These are phyloP conservation scores for Pollicipes pollicipes DNA, from an alignment of 1,140 invertebrate genomes.

Conservation along the genomic window DNA sequence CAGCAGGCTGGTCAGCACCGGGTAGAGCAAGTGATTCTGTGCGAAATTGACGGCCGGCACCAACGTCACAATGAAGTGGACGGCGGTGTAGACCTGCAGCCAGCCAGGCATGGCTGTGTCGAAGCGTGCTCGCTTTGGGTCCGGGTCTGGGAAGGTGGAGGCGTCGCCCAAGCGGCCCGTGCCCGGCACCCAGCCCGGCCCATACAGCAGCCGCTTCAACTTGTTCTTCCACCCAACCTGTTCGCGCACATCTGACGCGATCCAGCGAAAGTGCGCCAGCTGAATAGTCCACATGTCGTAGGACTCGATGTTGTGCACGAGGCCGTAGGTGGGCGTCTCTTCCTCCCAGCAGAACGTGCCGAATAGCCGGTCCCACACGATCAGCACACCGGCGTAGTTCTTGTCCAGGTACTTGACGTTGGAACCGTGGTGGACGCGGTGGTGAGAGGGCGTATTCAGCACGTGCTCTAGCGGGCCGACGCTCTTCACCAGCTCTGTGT, in stretches of 20 bases:
- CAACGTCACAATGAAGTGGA: not conserved
- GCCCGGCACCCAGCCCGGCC: not conserved
- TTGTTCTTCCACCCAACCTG: slow-evolving; percentile 22
- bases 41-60: not conserved
- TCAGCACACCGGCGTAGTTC: slow-evolving; percentile 42
- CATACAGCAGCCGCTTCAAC: slow-evolving; percentile 1
- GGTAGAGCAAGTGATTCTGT: slow-evolving; percentile 8
- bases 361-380: slow-evolving; percentile 39
- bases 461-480: slow-evolving; percentile 38
- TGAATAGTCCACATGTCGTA: slow-evolving; percentile 35
- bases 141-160: not conserved
- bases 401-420: slow-evolving; percentile 46
- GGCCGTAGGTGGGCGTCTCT: slow-evolving; percentile 35
- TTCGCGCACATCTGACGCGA: not conserved
- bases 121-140: not conserved
- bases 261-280: slow-evolving; percentile 20
- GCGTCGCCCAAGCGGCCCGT: not conserved
- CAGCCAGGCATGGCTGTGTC: not conserved
- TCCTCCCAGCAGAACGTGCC: slow-evolving; percentile 36
- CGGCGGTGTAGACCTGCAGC: slow-evolving; percentile 8
- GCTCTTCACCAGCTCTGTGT: slow-evolving; percentile 31
- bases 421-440: slow-evolving; percentile 40
- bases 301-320: slow-evolving; percentile 31
- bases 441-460: slow-evolving; percentile 40
- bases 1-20: slow-evolving; percentile 8